These are phyloP conservation scores for Actenoides lindsayi DNA, from an alignment of 2,113 vertebrate genomes.

Conservation along the genomic window DNA sequence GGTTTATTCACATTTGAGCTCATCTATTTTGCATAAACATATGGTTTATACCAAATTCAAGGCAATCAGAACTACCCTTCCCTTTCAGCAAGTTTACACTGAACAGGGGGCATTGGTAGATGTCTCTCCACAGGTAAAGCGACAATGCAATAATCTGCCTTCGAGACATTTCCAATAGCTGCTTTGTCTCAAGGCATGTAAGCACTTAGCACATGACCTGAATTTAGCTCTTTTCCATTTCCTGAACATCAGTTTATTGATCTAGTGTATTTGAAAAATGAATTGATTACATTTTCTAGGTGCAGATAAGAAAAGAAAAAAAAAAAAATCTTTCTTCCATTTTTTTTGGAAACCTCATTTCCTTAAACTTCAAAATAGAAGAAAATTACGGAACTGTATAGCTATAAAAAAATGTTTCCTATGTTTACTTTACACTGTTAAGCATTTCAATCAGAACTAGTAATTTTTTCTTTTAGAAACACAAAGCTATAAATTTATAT, in stretches of 20 bases:
- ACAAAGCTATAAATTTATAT: constrained; percentile 36
- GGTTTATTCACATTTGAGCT: neutral
- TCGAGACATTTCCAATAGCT: neutral
- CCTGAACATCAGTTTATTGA: neutral
- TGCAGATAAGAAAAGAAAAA: neutral
- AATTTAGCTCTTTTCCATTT: neutral
- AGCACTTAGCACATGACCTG: neutral
- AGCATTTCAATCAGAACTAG: constrained; percentile 22
- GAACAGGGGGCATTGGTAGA: neutral
- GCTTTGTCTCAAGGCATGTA: neutral
- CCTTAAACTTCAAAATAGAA: constrained; percentile 4
- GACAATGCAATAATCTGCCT: neutral
- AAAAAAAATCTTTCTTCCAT: neutral
- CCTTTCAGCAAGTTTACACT: neutral
- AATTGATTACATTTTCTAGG: neutral
- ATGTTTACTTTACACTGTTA: neutral
- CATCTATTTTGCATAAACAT: neutral
- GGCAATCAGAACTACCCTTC: neutral
- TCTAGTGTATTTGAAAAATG: neutral
- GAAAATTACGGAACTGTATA: constrained; percentile 9
- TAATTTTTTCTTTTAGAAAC: constrained; percentile 36
- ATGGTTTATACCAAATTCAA: neutral
- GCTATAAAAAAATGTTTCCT: neutral
- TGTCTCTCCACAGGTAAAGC: neutral
- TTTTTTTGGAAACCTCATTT: neutral